These are phyloP conservation scores for Gadopsis bispinosus DNA, from an alignment of 2,797 vertebrate genomes.

Conservation along the genomic window DNA sequence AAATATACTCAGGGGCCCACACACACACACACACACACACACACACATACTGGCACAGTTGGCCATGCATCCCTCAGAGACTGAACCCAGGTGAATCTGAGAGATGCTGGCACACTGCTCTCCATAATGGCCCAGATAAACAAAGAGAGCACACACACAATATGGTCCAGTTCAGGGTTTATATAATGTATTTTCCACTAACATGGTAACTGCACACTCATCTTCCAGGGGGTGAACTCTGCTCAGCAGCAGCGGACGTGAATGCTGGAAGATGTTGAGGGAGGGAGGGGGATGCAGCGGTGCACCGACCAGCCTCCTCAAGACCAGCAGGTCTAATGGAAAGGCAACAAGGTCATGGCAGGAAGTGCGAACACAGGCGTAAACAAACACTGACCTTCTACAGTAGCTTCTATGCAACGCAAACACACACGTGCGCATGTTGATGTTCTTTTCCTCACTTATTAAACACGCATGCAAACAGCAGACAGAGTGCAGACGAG, in stretches of 20 bases:
- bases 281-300: not conserved
- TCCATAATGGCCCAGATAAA: slow-evolving; percentile 68
- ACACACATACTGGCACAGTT: slow-evolving; percentile 24
- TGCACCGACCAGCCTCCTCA: slow-evolving; percentile 29
- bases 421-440: not conserved
- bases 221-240: slow-evolving; percentile 68
- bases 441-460: not conserved
- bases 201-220: slow-evolving; percentile 78
- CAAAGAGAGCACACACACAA: slow-evolving; percentile 48
- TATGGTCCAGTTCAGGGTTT: slow-evolving; percentile 58
- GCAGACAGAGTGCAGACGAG: slow-evolving; percentile 9
- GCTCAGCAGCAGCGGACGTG: slow-evolving; percentile 72
- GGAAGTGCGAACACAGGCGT: slow-evolving; percentile 27
- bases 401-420: not conserved
- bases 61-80: slow-evolving; percentile 53
- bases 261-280: slow-evolving; percentile 51
- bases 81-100: slow-evolving; percentile 69
- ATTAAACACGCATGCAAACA: not conserved
- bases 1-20: slow-evolving; percentile 36
- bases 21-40: slow-evolving; percentile 26
- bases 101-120: slow-evolving; percentile 57
- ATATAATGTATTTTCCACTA: slow-evolving; percentile 78
- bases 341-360: slow-evolving; percentile 50
- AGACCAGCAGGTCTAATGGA: slow-evolving; percentile 41
- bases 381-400: slow-evolving; percentile 24